Evolutionary conservation across 2,888 invertebrate species (phyloP), one percentile per base, ranked within the genome.

Genomic region (Allacma fusca): DNA sequence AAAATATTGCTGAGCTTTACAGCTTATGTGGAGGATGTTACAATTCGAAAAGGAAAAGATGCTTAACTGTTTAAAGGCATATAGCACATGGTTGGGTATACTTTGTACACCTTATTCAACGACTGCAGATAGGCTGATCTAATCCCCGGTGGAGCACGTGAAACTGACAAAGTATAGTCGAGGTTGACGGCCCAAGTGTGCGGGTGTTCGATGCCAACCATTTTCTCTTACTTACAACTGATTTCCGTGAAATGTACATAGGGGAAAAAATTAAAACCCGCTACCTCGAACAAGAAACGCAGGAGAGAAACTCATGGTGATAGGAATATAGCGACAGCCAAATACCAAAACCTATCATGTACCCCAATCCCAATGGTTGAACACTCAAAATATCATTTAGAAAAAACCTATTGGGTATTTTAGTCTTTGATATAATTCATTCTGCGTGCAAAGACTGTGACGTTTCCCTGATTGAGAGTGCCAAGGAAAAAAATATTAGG

Each of bases 171-270:
- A 72, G 70, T 70, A 70, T 69, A 40, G 69, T 69, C 44, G 69
- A 69, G 72, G 72, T 72, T 72, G 72, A 72, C 72, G 72, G 72
- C 72, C 72, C 72, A 72, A 72, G n/a, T 28, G 59, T 72, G 72
- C 57, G 59, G 57, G 72, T 71, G 50, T 72, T 72, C 59, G 50
- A 72, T 72, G 72, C 72, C 72, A 72, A 57, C 71, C 29, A 16
- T 50, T 26, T 57, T 70, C 34, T 28, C 28, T 16, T 23, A 34
- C 23, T 21, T n/a, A n/a, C n/a, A n/a, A 72, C 26, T 72, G 50
- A 72, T 72, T 72, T 34, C 59, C 72, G 50, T 28, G 59, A 72
- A 59, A 72, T 62, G 62, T 62, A 62, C 24, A 62, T 62, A 24
- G 62, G 24, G 57, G 2, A 72, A 72, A 72, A 72, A 57, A 59